phyloP scores from a whole-genome alignment of 2,888 invertebrate species.

The Standfussiana lucernea region DNA sequence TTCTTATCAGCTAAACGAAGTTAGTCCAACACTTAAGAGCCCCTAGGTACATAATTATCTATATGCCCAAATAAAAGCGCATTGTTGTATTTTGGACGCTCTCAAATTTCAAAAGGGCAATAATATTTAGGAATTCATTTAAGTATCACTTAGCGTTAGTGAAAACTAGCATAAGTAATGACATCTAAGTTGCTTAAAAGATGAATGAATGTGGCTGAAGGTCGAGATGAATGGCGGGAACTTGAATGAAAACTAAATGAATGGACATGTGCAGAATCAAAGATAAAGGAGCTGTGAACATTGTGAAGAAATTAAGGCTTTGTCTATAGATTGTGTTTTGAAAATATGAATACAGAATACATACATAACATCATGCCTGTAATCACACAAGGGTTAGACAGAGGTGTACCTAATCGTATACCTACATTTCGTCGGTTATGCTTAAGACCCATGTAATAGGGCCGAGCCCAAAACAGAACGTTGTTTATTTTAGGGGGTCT shows the following conservation, averaged over 20 bases:
- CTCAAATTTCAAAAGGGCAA: too few relatives aligned
- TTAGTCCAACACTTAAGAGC: too few relatives aligned
- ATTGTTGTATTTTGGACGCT: too few relatives aligned
- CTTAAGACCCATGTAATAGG: too few relatives aligned
- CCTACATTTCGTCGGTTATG: too few relatives aligned
- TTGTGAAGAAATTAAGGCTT: background rate
- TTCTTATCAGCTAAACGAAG: background rate
- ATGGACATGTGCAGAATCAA: constrained; percentile 1
- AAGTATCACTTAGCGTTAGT: background rate
- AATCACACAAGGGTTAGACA: too few relatives aligned
- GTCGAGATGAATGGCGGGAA: constrained; percentile 5
- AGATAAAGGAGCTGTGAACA: background rate
- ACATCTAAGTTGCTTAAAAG: too few relatives aligned
- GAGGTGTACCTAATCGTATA: too few relatives aligned
- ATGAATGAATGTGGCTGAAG: constrained; percentile 15
- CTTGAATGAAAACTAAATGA: constrained; percentile 21
- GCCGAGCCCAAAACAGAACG: too few relatives aligned
- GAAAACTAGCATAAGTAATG: background rate
- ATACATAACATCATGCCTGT: too few relatives aligned
- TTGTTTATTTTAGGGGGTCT: background rate
- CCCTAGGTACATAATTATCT: too few relatives aligned
- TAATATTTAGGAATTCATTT: background rate
- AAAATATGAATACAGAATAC: background rate
- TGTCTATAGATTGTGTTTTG: background rate
- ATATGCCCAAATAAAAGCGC: too few relatives aligned